Conservation (phyloP, 2,888 invertebrate genomes). For the Phragmatobia fuliginosa region DNA sequence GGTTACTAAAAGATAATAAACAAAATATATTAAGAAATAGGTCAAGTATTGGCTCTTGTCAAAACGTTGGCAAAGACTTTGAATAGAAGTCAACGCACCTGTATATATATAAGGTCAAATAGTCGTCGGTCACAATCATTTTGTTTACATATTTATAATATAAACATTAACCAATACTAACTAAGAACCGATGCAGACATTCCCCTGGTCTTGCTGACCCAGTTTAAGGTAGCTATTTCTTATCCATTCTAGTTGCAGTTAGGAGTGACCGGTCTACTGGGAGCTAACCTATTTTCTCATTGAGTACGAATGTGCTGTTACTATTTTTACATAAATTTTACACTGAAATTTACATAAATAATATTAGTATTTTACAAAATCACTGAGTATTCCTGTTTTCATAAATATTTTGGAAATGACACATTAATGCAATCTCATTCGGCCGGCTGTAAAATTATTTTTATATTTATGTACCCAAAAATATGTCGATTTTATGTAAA, state of each 20-base stretch:
- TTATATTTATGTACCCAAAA: neutral
- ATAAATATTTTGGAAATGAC: neutral
- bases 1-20: neutral
- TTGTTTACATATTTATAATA: conserved; percentile 54
- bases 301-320: conserved; percentile 29
- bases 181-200: conserved; percentile 50
- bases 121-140: conserved; percentile 52
- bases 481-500: neutral
- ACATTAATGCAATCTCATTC: neutral
- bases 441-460: neutral
- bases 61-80: conserved; percentile 32
- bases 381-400: neutral
- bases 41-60: conserved; percentile 28
- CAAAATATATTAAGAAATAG: neutral
- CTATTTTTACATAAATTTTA: conserved; percentile 25
- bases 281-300: conserved; percentile 41
- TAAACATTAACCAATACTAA: conserved; percentile 28
- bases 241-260: conserved; percentile 51
- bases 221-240: conserved; percentile 49
- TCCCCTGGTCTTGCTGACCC: conserved; percentile 54
- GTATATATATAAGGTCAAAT: conserved; percentile 60
- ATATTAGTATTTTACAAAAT: neutral
- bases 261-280: conserved; percentile 37
- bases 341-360: conserved; percentile 20
- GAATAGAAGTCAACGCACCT: conserved; percentile 46